Conservation (phyloP, 1,140 invertebrate genomes). For the Drosophila elegans region DNA sequence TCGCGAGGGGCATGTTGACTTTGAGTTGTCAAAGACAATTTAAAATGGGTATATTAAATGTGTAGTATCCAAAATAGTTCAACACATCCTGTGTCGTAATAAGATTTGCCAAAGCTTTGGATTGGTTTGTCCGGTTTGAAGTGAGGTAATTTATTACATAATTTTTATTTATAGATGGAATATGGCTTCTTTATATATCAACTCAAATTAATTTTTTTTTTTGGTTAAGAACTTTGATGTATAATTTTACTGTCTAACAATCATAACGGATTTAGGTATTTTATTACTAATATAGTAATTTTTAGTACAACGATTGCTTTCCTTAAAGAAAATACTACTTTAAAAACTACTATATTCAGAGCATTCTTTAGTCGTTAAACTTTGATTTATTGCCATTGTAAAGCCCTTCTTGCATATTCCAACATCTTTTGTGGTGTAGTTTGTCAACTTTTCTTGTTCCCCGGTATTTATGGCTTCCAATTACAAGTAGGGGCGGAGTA, state of each 20-base stretch:
- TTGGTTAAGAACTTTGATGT: no score
- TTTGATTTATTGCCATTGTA: neutral
- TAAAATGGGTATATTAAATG: neutral
- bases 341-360: neutral
- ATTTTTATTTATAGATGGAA: neutral
- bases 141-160: neutral
- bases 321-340: no score
- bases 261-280: no score
- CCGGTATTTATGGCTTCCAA: slow-evolving; percentile 77
- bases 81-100: neutral
- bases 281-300: no score
- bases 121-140: neutral
- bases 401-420: slow-evolving; percentile 38
- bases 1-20: slow-evolving; percentile 9
- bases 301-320: no score
- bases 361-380: slow-evolving; percentile 5
- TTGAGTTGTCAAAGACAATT: neutral
- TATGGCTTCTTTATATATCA: no score
- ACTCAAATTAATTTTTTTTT: no score
- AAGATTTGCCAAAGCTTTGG: neutral
- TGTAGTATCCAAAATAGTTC: neutral
- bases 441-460: slow-evolving; percentile 55
- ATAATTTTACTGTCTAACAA: no score
- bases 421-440: slow-evolving; percentile 47
- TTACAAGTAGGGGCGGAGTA: slow-evolving; percentile 54